Conservation (phyloP, 2,113 vertebrate genomes). For the Pavo muticus region DNA sequence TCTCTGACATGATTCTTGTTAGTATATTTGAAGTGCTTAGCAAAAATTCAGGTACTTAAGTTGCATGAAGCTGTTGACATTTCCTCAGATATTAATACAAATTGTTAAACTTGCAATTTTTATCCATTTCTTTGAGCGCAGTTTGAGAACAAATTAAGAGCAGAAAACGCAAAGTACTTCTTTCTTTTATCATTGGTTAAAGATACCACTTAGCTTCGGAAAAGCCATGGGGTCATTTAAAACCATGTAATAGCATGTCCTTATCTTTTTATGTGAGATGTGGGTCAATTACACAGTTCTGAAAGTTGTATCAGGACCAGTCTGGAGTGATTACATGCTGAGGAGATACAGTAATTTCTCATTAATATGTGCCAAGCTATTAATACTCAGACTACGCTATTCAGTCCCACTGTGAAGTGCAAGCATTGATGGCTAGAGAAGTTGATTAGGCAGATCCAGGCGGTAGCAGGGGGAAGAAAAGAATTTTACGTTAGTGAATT, state of each 20-base stretch:
- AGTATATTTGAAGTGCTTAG: neutral
- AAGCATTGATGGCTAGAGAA: neutral
- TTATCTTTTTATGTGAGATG: neutral
- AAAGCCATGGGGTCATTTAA: conserved; percentile 21
- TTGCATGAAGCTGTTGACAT: neutral
- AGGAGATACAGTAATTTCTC: neutral
- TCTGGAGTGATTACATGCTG: neutral
- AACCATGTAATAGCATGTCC: neutral
- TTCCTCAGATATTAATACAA: neutral
- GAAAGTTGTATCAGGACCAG: neutral
- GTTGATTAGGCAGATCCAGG: neutral
- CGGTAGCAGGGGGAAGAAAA: fast-evolving
- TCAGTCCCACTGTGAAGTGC: neutral
- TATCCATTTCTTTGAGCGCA: neutral
- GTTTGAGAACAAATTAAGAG: neutral
- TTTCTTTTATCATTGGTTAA: neutral
- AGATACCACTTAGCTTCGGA: neutral
- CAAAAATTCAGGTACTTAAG: neutral
- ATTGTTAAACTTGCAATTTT: neutral
- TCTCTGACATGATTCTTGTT: neutral
- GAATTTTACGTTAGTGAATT: neutral
- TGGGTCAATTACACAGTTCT: neutral
- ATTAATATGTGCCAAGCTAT: neutral
- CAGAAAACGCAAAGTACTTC: neutral
- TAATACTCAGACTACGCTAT: neutral